These are phyloP conservation scores for Drosophila siamana DNA, from an alignment of 2,888 invertebrate species.

Conservation along the genomic window DNA sequence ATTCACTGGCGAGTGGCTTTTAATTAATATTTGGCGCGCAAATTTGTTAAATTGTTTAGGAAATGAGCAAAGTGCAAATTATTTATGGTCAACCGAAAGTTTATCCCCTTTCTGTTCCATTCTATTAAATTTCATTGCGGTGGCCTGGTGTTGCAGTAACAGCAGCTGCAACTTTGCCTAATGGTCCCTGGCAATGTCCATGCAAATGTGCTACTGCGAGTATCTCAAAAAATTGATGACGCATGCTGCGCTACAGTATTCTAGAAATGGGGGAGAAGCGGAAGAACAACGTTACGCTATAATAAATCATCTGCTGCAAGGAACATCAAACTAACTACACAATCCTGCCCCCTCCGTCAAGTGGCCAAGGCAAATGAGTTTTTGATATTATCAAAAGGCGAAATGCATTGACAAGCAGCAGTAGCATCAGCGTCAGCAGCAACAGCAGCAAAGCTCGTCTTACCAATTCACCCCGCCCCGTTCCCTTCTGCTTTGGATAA, in stretches of 20 bases:
- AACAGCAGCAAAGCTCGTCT: too few species aligned
- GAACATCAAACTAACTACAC: constrained; percentile 57
- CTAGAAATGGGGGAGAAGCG: neutral
- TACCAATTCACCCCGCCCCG: neutral
- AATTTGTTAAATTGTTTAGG: constrained; percentile 64
- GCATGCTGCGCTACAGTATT: constrained; percentile 43
- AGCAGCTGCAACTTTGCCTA: constrained; percentile 57
- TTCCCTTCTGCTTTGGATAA: constrained; percentile 28
- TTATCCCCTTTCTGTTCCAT: constrained; percentile 16
- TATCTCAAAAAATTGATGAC: constrained; percentile 73
- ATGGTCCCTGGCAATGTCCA: constrained; percentile 68
- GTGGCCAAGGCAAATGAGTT: constrained; percentile 73
- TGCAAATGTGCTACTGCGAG: constrained; percentile 61
- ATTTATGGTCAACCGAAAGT: constrained; percentile 52
- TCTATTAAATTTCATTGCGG: constrained; percentile 55
- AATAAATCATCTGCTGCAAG: constrained; percentile 71
- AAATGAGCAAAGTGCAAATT: constrained; percentile 51
- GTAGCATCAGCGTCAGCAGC: too few species aligned
- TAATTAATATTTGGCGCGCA: constrained; percentile 68
- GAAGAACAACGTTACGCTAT: constrained; percentile 33
- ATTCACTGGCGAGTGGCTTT: constrained; percentile 51
- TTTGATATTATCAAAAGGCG: constrained; percentile 73
- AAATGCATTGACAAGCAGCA: constrained; percentile 75
- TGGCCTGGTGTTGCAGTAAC: constrained; percentile 31
- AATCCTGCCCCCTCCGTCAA: constrained; percentile 34